A percentile compares a stretch with the other conserved stretches of the same genome.
Conservation (phyloP, 2,113 vertebrate genomes). For the Sclerurus mexicanus region DNA sequence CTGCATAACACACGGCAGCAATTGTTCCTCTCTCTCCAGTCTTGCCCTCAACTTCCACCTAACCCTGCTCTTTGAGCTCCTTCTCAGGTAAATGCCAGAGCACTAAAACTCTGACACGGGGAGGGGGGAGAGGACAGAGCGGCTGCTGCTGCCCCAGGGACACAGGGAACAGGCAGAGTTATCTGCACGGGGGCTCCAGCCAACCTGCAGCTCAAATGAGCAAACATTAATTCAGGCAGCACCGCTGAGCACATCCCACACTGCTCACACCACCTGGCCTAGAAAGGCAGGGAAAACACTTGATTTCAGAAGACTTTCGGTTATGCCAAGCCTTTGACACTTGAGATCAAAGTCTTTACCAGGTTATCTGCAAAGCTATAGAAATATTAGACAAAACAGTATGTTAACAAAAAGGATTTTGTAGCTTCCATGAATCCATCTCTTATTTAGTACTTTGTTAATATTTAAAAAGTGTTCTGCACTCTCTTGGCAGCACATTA, state of each 20-base stretch:
- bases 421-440: not conserved
- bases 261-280: not conserved
- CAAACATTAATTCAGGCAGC: not conserved
- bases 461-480: not conserved
- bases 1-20: not conserved
- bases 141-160: fast-evolving
- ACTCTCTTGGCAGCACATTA: not conserved
- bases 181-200: not conserved
- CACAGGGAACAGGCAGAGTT: fast-evolving
- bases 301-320: not conserved
- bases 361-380: not conserved
- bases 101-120: fast-evolving
- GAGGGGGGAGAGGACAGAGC: fast-evolving
- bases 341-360: not conserved
- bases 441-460: not conserved
- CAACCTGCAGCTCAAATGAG: not conserved
- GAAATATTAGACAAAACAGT: not conserved
- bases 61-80: not conserved
- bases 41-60: not conserved
- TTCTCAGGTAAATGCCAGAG: fast-evolving
- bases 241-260: fast-evolving
- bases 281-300: not conserved
- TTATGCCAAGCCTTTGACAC: not conserved
- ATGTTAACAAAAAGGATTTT: not conserved
- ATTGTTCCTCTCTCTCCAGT: not conserved